Conservation (phyloP, 2,888 invertebrate genomes). For the Aphidoletes aphidimyza region DNA sequence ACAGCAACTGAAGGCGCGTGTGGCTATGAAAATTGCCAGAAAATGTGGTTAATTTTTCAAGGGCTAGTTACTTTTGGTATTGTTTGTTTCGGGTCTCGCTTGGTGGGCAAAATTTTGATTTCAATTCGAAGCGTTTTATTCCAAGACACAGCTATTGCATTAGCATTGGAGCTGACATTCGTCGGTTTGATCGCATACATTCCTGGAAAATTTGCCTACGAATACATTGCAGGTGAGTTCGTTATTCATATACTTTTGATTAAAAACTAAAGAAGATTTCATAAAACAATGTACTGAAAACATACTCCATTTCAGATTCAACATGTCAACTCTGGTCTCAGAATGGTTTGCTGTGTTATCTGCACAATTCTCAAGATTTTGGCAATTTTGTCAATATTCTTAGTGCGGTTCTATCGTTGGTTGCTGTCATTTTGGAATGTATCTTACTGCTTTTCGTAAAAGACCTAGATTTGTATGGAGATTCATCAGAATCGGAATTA, state of each 20-base stretch:
- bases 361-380: conserved; percentile 67
- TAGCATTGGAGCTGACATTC: conserved; percentile 70
- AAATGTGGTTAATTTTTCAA: conserved; percentile 68
- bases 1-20: conserved; percentile 70
- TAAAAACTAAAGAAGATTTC: neutral
- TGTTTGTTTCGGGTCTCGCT: conserved; percentile 63
- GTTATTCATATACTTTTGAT: neutral
- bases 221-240: conserved; percentile 69
- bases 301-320: conserved; percentile 60
- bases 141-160: conserved; percentile 72
- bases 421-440: conserved; percentile 66
- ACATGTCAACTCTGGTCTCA: conserved; percentile 68
- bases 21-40: conserved; percentile 67
- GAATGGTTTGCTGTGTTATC: conserved; percentile 65
- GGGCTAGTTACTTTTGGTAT: conserved; percentile 65
- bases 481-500: conserved; percentile 56
- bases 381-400: conserved; percentile 68
- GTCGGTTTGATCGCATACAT: conserved; percentile 71
- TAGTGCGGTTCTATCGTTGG: conserved; percentile 65
- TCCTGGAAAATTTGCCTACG: conserved; percentile 74
- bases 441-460: conserved; percentile 62
- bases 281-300: neutral
- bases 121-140: conserved; percentile 69
- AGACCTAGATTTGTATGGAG: conserved; percentile 64
- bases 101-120: conserved; percentile 69